Evolutionary conservation across 2,113 vertebrate species (phyloP).

Genomic region (Xyrauchen texanus): DNA sequence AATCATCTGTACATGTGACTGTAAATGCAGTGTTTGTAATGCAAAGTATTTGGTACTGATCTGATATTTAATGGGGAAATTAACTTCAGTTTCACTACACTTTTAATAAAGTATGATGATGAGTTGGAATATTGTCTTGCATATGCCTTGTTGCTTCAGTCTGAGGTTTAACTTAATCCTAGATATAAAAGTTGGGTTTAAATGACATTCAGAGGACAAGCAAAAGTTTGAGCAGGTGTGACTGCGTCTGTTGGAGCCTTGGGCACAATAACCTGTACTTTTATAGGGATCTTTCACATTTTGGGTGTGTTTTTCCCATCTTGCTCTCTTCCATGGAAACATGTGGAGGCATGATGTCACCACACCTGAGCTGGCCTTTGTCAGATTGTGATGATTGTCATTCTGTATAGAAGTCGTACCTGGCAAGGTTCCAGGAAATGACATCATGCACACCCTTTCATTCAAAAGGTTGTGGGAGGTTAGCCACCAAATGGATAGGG

Average conservation of each 20-base stretch:
- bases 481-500: neutral
- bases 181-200: neutral
- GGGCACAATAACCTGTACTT: neutral
- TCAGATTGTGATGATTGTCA: neutral
- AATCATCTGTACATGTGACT: too few species aligned
- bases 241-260: neutral
- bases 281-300: neutral
- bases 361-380: slow-evolving; percentile 21
- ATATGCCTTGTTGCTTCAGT: too few species aligned
- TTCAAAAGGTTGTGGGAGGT: neutral
- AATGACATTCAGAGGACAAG: neutral
- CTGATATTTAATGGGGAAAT: too few species aligned
- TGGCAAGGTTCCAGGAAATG: slow-evolving; percentile 7
- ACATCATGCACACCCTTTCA: neutral
- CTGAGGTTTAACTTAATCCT: too few species aligned
- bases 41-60: too few species aligned
- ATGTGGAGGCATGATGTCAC: slow-evolving; percentile 31
- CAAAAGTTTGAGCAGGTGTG: neutral
- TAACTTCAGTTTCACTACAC: too few species aligned
- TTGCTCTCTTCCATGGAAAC: slow-evolving; percentile 6
- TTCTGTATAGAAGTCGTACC: neutral
- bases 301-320: slow-evolving; percentile 9
- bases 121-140: too few species aligned
- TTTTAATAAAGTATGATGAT: too few species aligned
- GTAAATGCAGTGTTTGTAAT: too few species aligned